A percentile compares a stretch with the other conserved stretches of the same genome.
These are phyloP conservation scores for Corynorhinus townsendii DNA, from an alignment of 2,113 vertebrate species.

Conservation along the genomic window DNA sequence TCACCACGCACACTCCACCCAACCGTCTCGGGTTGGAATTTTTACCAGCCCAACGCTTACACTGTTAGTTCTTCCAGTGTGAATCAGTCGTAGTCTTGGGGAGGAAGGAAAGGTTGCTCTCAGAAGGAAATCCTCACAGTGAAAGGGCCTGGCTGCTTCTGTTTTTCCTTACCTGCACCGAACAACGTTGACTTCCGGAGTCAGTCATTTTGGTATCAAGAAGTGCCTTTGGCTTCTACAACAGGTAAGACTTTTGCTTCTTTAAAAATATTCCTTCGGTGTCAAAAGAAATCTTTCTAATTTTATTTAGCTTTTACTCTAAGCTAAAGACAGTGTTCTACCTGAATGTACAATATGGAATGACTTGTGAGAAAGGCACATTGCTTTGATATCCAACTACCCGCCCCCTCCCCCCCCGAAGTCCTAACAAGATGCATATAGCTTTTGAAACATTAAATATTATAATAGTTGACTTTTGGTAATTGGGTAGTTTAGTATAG, in stretches of 20 bases:
- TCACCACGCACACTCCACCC: not conserved
- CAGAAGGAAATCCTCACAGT: not conserved
- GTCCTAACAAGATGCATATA: not conserved
- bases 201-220: slow-evolving; percentile 52
- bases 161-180: not conserved
- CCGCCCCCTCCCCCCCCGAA: accelerated
- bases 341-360: not conserved
- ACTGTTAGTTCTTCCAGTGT: not conserved
- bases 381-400: not conserved
- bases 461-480: not conserved
- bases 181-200: slow-evolving; percentile 61
- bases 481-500: not conserved
- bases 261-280: slow-evolving; percentile 8
- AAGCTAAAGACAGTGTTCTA: not conserved
- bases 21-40: not conserved
- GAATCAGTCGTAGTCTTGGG: not conserved
- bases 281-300: not conserved
- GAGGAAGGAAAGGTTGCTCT: not conserved
- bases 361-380: accelerated
- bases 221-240: not conserved
- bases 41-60: not conserved
- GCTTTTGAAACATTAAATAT: not conserved
- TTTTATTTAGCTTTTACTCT: not conserved
- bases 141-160: not conserved
- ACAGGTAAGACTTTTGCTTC: slow-evolving; percentile 53